Evolutionary conservation across 1,140 invertebrate species (phyloP).

Genomic region (Caenorhabditis remanei): DNA sequence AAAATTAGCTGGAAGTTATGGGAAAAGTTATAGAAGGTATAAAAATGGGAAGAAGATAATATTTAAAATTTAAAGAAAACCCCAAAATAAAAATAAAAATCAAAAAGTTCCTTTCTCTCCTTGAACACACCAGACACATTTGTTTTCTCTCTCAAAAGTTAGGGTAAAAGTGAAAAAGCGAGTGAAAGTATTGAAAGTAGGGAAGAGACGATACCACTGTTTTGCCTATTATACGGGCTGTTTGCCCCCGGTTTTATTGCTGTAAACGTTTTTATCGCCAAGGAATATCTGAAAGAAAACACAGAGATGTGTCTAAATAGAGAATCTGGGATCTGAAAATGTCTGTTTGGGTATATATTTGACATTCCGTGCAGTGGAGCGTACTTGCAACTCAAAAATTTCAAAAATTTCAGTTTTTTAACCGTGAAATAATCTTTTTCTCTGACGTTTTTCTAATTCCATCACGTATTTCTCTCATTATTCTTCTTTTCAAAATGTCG

Average conservation of each 20-base stretch:
- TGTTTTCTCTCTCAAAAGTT: not conserved
- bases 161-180: not conserved
- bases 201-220: not conserved
- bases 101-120: not conserved
- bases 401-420: no score
- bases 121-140: not conserved
- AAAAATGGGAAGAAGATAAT: no score
- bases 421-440: no score
- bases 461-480: no score
- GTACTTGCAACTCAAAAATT: no score
- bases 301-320: not conserved
- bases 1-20: no score
- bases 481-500: no score
- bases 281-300: slow-evolving; percentile 9
- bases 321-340: not conserved
- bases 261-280: slow-evolving; percentile 3
- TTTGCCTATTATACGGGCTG: not conserved
- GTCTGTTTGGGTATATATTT: not conserved
- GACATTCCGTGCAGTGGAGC: no score
- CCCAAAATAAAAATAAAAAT: not conserved
- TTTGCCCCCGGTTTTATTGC: not conserved
- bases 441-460: no score
- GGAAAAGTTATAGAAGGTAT: no score
- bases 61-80: no score
- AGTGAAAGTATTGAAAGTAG: not conserved